These are phyloP conservation scores for Cheilosia impressa DNA, from an alignment of 2,888 invertebrate genomes.

Conservation along the genomic window DNA sequence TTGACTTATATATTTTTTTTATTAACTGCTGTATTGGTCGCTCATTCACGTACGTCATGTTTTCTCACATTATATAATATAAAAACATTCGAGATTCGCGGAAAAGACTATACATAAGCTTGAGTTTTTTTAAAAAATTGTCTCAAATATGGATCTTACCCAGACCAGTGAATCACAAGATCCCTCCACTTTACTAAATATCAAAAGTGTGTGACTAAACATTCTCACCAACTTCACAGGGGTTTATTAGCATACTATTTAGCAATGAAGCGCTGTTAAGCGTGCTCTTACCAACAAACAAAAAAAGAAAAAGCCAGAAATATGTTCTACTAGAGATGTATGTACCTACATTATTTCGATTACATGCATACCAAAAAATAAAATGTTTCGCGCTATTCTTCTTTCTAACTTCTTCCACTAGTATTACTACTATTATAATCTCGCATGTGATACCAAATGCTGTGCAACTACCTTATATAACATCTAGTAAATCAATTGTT, in stretches of 20 bases:
- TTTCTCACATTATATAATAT: neutral
- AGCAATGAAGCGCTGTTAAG: no score
- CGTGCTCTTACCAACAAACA: neutral
- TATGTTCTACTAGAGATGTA: neutral
- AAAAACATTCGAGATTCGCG: constrained; percentile 11
- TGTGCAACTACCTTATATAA: constrained; percentile 70
- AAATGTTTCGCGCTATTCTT: constrained; percentile 26
- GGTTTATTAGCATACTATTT: no score
- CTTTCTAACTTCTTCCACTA: constrained; percentile 64
- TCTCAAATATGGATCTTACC: neutral
- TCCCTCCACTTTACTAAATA: no score
- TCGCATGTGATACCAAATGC: constrained; percentile 66
- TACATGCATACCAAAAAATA: constrained; percentile 67
- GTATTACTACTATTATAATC: constrained; percentile 63
- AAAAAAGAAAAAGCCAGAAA: neutral
- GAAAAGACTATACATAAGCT: neutral
- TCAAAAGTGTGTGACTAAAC: no score
- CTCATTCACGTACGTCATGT: neutral
- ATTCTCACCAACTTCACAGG: no score
- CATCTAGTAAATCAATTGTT: constrained; percentile 70
- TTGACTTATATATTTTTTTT: neutral
- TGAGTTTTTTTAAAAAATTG: neutral
- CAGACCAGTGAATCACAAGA: no score
- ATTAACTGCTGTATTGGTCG: constrained; percentile 1
- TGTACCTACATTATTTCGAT: constrained; percentile 48